Base-by-base conservation (phyloP, 2,113 vertebrate genomes). In the Sphaerodactylus townsendi region DNA sequence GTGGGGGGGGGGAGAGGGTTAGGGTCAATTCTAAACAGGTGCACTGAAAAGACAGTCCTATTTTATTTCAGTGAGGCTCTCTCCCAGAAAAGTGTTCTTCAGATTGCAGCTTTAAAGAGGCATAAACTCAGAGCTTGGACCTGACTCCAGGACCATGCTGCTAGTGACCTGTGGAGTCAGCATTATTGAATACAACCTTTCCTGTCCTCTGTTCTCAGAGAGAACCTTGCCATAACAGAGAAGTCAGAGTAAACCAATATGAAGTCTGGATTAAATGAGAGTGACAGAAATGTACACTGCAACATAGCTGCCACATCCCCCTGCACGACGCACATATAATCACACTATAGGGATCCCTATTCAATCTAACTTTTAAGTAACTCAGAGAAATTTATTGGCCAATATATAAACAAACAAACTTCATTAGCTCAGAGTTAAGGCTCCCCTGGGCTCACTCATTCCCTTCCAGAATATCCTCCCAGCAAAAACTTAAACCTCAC, bases 331-430 rank as follows among this genome's bases (percentile, higher is more conserved):
- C 68, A 50, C 68, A 71, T 62, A 71, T 62, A 84, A 85, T 72
- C 50, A 85, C 66, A 85, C 66, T 50, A 71, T 68, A 64, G 76
- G 76, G 76, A 71, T 78, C 68, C 14, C 15, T 53, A 71, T 62
- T 85, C 56, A 59, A 72, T 72, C n/a, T 78, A 79, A 64, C 69
- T 79, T 72, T 85, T 79, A 85, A 79, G 56, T 79, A 85, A 72
- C 66, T 79, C 68, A 21, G 68, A 48, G 30, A 84, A 64, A 71
- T 79, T 64, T 85, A 79, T 85, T 78, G 66, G 66, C 39, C 39
- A 59, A 85, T 71, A 79, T 62, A 79, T 71, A 85, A 79, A 85
- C 83, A 85, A 84, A 84, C 39, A 78, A 79, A 85, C 83, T 79
- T 79, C 76, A 85, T 79, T 85, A 85, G n/a, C 41, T 72, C 39